Evolutionary conservation across 2,113 vertebrate genomes (phyloP), one percentile per base, ranked within the genome.

Genomic region (Phylloscopus trochilus): DNA sequence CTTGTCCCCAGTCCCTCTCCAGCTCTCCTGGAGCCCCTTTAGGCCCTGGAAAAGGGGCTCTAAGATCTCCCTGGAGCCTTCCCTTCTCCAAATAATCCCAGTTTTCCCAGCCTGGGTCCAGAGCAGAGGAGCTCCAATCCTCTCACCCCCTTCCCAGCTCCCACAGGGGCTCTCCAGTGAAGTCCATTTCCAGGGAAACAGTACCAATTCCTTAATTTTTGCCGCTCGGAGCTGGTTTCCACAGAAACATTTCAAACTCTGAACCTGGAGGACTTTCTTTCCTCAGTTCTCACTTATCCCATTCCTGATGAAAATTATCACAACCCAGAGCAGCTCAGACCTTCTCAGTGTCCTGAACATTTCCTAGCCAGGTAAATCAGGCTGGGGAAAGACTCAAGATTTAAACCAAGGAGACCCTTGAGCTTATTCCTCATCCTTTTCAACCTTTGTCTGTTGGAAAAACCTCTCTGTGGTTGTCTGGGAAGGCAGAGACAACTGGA

Each of bases 401-500:
- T 68, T 3, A 74, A 55, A 59, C 19, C 87, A 43, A 43, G 73
- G 22, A 28, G 31, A 52, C 35, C 68, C 63, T 91, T 89, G 93
- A 53, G 59, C n/a, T 4, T 39, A 24, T 90, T 78, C 46, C 87
- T 89, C 73, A 41, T 7, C 5, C 27, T 70, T 87, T 83, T 39
- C 41, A 59, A 55, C 83, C 81, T 90, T 10, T 67, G 75, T 81
- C 83, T 26, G 18, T 56, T 80, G 75, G 88, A 83, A 96, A 95
- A 93, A 75, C 68, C 86, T 75, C 76, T 14, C 28, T 6, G 4
- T 55, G 75, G 33, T 11, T 15, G 35, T 58, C 78, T 67, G 88
- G 82, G 88, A 73, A 89, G 93, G 69, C 59, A n/a, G 66, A 94
- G 96, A 96, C 97, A 97, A 97, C 96, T 97, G 97, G 81, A 92